These are phyloP conservation scores for Sanderia malayensis DNA, from an alignment of 30 jellyfish, hydroid and myxozoan species.

Conservation along the genomic window DNA sequence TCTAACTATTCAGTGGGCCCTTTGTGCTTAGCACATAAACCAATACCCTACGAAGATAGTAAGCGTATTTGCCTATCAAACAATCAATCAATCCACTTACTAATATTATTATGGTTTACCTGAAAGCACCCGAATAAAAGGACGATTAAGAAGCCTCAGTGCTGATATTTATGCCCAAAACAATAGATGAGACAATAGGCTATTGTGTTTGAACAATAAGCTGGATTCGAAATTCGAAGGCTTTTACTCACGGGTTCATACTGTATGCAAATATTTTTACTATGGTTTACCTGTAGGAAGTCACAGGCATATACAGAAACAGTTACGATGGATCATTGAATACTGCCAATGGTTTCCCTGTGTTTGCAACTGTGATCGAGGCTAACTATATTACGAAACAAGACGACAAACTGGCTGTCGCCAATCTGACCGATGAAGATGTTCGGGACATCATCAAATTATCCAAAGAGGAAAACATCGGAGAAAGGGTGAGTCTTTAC, in stretches of 20 bases:
- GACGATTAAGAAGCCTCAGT: no score
- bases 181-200: no score
- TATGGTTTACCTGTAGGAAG: constrained; percentile 59
- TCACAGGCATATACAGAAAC: constrained; percentile 91
- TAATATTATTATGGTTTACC: no score
- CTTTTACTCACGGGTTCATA: neutral
- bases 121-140: no score
- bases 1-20: no score
- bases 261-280: neutral
- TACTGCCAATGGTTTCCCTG: constrained; percentile 93
- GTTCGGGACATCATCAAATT: constrained; percentile 74
- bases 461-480: constrained; percentile 85
- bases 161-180: no score
- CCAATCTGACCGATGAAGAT: constrained; percentile 92
- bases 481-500: constrained; percentile 74
- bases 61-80: no score
- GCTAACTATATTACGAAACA: constrained; percentile 85
- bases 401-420: constrained; percentile 85
- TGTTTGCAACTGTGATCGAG: constrained; percentile 95
- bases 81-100: no score
- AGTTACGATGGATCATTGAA: constrained; percentile 90
- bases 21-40: no score
- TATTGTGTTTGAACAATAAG: no score
- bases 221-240: no score
- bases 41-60: no score